Evolutionary conservation across 2,888 invertebrate genomes (phyloP).

Genomic region (Troides aeacus): DNA sequence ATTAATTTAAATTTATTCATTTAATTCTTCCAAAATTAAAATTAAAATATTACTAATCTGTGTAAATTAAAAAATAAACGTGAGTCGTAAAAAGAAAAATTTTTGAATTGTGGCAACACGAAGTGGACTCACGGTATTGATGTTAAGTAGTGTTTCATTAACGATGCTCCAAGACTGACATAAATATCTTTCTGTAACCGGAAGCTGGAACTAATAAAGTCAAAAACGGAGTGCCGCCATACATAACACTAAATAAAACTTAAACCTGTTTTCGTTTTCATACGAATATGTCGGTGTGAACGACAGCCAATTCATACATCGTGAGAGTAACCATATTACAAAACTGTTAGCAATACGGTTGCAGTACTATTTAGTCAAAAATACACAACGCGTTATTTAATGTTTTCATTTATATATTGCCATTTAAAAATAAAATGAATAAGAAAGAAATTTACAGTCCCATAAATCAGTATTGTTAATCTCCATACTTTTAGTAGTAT

Average conservation of each 20-base stretch:
- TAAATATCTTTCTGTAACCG: background rate
- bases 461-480: constrained; percentile 32
- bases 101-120: background rate
- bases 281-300: background rate
- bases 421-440: background rate
- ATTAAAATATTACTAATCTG: too few relatives aligned
- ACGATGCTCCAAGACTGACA: background rate
- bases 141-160: background rate
- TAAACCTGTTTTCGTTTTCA: background rate
- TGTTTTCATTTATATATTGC: background rate
- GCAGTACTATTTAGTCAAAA: background rate
- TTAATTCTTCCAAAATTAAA: too few relatives aligned
- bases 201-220: background rate
- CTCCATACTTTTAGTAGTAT: constrained; percentile 22
- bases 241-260: background rate
- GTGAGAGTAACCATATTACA: background rate
- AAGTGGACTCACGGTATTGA: background rate
- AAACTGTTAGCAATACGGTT: background rate
- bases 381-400: background rate
- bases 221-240: background rate
- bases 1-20: too few relatives aligned
- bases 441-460: background rate
- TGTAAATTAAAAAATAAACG: too few relatives aligned
- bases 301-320: background rate
- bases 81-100: background rate